Conservation (phyloP, 2,888 invertebrate genomes). For the Magallana nippona region DNA sequence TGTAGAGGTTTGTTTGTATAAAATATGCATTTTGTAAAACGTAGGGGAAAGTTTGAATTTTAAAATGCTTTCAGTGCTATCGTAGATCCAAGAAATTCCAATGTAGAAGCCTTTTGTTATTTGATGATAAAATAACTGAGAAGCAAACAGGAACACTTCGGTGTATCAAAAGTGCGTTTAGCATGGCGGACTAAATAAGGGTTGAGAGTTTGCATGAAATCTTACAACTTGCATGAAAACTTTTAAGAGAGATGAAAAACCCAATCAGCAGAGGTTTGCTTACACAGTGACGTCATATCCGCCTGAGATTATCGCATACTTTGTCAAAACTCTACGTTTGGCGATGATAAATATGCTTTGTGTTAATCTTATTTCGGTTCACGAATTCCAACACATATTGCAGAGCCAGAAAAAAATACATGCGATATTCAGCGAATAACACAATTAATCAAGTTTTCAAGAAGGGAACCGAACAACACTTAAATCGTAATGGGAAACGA, state of each 20-base stretch:
- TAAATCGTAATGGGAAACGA: slow-evolving; percentile 10
- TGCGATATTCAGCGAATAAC: neutral
- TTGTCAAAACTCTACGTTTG: neutral
- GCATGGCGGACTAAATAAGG: neutral
- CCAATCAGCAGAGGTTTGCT: slow-evolving; percentile 9
- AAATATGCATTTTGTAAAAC: no score
- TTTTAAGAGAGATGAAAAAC: slow-evolving; percentile 26
- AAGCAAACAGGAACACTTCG: slow-evolving; percentile 19
- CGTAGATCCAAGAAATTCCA: neutral
- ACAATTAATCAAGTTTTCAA: neutral
- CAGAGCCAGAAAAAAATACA: neutral
- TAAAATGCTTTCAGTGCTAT: neutral
- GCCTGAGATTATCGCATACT: neutral
- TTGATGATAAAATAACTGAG: slow-evolving; percentile 3
- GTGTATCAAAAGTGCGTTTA: slow-evolving; percentile 9
- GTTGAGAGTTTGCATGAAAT: slow-evolving; percentile 21
- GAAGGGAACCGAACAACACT: neutral
- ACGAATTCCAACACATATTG: neutral
- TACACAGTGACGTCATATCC: slow-evolving; percentile 16
- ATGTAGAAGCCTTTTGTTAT: slow-evolving; percentile 6
- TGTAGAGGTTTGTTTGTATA: no score
- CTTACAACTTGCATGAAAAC: slow-evolving; percentile 17
- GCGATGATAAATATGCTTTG: slow-evolving; percentile 3
- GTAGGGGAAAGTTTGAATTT: neutral
- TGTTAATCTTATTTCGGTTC: neutral